phyloP scores from a whole-genome alignment of 2,113 vertebrate genomes.

The Neopipo cinnamomea region DNA sequence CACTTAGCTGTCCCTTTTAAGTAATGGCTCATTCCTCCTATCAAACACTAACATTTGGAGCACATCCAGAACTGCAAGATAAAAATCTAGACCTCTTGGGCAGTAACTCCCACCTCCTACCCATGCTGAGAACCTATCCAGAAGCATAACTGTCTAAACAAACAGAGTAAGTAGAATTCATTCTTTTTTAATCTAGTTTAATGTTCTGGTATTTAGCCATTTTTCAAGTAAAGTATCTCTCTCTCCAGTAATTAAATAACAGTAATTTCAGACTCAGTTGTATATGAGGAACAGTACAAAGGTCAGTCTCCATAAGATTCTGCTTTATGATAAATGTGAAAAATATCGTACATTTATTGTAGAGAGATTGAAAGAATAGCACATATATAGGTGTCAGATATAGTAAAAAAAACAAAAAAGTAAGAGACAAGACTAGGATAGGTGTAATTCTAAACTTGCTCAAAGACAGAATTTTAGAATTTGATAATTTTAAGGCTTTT shows the following conservation, averaged over 20 bases:
- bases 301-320: background rate
- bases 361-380: background rate
- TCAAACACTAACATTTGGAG: background rate
- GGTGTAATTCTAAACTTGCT: background rate
- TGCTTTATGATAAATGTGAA: background rate
- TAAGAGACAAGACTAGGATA: background rate
- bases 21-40: background rate
- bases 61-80: background rate
- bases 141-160: background rate
- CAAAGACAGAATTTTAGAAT: background rate
- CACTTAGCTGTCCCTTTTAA: background rate
- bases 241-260: background rate
- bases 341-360: background rate
- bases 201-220: background rate
- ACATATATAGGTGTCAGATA: background rate
- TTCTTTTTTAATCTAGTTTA: background rate
- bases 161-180: background rate
- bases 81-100: background rate
- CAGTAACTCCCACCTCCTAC: background rate
- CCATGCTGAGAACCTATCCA: background rate
- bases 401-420: background rate
- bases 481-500: background rate
- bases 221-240: background rate
- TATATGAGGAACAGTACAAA: background rate
- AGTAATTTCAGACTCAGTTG: background rate